phyloP scores from a whole-genome alignment of 1,140 invertebrate species.

The Diachasma alloeum region DNA sequence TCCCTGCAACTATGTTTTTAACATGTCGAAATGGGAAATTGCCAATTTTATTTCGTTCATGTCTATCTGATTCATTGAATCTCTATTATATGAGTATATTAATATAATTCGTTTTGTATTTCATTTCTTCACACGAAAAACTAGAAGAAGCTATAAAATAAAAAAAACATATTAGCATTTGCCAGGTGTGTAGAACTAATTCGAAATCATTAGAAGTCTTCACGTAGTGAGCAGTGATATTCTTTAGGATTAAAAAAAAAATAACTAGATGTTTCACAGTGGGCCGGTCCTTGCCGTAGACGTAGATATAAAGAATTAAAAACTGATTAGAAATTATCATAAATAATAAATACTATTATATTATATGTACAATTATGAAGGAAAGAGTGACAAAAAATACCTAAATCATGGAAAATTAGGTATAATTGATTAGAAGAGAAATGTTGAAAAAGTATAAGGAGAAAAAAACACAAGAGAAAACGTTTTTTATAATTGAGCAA shows the following conservation, averaged over 20 bases:
- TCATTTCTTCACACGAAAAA: neutral
- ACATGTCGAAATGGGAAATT: neutral
- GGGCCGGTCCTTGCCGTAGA: conserved; percentile 44
- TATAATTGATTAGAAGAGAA: conserved; percentile 27
- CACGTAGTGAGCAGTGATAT: conserved; percentile 31
- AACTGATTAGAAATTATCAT: conserved; percentile 21
- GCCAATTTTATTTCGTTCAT: neutral
- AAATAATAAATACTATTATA: conserved; percentile 14
- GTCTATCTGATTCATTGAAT: neutral
- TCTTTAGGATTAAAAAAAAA: conserved; percentile 12
- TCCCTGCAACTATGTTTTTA: neutral
- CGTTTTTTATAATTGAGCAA: neutral
- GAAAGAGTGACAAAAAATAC: neutral
- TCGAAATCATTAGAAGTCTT: conserved; percentile 22
- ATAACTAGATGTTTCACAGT: conserved; percentile 28
- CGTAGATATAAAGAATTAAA: conserved; percentile 12
- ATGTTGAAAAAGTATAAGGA: neutral
- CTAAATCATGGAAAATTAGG: neutral
- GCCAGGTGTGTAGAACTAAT: conserved; percentile 1
- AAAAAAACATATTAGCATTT: conserved; percentile 15
- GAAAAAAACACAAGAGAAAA: neutral
- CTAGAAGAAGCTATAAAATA: neutral
- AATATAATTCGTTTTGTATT: neutral
- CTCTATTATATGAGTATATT: neutral
- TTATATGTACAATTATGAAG: conserved; percentile 23